These are phyloP conservation scores for Dendrolimus punctatus DNA, from an alignment of 1,140 invertebrate genomes.

Conservation along the genomic window DNA sequence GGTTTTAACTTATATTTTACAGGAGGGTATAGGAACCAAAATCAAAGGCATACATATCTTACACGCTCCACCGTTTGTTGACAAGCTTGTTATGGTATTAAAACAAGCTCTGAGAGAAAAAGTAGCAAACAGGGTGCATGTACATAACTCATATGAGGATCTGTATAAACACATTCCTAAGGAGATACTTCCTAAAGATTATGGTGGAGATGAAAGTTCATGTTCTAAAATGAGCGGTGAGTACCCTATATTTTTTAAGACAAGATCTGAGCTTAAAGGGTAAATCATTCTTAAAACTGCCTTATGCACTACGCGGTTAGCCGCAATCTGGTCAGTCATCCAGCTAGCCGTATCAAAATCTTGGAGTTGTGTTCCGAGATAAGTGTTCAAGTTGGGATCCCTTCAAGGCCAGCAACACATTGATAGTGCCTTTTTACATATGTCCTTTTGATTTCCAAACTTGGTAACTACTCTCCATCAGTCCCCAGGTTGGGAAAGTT, in stretches of 20 bases:
- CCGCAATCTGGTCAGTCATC: too few relatives aligned
- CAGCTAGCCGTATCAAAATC: too few relatives aligned
- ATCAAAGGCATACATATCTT: constrained; percentile 76
- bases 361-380: too few relatives aligned
- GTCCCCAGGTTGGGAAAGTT: too few relatives aligned
- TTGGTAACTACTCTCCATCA: too few relatives aligned
- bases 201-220: constrained; percentile 55
- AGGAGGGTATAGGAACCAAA: constrained; percentile 75
- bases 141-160: constrained; percentile 58
- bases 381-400: too few relatives aligned
- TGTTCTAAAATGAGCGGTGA: constrained; percentile 41
- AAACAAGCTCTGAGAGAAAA: constrained; percentile 68
- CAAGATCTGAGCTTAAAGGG: too few relatives aligned
- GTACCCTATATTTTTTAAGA: background rate
- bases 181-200: constrained; percentile 69
- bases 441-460: too few relatives aligned
- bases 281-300: too few relatives aligned
- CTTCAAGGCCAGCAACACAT: too few relatives aligned
- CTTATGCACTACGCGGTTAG: too few relatives aligned
- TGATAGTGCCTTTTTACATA: too few relatives aligned
- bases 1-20: constrained; percentile 1
- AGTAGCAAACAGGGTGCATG: constrained; percentile 61
- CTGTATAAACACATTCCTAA: constrained; percentile 67
- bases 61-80: constrained; percentile 66
- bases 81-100: constrained; percentile 61